Evolutionary conservation across 1,140 invertebrate genomes (phyloP).

Genomic region (Bombus impatiens): DNA sequence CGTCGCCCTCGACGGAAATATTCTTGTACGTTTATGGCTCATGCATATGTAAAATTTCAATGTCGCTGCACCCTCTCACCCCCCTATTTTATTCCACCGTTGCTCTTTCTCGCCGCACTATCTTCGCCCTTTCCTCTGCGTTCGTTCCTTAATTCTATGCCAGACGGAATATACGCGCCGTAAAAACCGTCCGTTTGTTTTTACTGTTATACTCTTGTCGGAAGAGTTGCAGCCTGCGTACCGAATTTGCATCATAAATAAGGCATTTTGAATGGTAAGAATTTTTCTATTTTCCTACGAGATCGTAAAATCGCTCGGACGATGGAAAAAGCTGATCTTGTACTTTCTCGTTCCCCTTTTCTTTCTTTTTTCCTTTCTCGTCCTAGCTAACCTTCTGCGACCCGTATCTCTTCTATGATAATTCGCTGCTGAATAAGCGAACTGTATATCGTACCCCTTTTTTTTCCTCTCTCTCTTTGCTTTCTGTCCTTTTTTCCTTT

Average conservation of each 20-base stretch:
- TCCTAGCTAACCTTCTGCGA: not conserved
- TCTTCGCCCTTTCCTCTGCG: not conserved
- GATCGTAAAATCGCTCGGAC: conserved; percentile 31
- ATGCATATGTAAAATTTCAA: conserved; percentile 55
- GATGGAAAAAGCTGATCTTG: not conserved
- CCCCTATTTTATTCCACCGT: not conserved
- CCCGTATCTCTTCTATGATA: conserved; percentile 14
- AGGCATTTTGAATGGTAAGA: conserved; percentile 22
- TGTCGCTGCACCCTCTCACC: not conserved
- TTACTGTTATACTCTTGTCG: conserved; percentile 13
- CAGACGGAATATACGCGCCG: not conserved
- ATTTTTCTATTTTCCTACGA: conserved; percentile 19
- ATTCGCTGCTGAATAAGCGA: conserved; percentile 23
- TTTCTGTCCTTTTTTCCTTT: not conserved
- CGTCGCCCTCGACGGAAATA: conserved; percentile 29
- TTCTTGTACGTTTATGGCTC: conserved; percentile 48
- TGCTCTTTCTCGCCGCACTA: not conserved
- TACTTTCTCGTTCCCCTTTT: not conserved
- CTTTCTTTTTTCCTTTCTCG: no score
- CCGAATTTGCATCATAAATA: conserved; percentile 39
- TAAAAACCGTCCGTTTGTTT: conserved; percentile 38
- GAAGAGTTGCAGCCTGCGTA: conserved; percentile 7
- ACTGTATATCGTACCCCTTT: no score
- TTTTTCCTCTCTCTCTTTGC: not conserved
- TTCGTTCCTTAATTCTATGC: not conserved